Base-by-base conservation (phyloP, 2,888 invertebrate genomes). In the Leucoma salicis region DNA sequence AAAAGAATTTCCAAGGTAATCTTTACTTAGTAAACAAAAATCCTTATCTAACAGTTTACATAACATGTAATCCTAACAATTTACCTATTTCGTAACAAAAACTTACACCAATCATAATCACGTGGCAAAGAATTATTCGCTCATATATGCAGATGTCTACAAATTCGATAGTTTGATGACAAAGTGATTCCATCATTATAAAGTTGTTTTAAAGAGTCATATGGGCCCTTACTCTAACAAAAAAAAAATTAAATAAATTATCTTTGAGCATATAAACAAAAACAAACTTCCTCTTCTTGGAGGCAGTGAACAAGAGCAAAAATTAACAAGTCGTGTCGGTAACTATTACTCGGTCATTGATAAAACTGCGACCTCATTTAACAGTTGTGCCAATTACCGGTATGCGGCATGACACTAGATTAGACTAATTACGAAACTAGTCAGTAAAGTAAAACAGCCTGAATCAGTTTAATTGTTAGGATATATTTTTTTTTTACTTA, bases 291-390 rank as follows among this genome's bases (percentile, higher is more conserved):
- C n/a, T n/a, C n/a, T n/a, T n/a, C n/a, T n/a, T n/a, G n/a, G n/a
- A n/a, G n/a, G n/a, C n/a, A n/a, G n/a, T n/a, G n/a, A n/a, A n/a
- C n/a, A n/a, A n/a, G n/a, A 27, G 10, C 4, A 13, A 29, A 29
- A 50, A 48, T 51, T 53, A 48, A 50, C 49, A 43, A 51, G 42
- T 40, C 36, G 31, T 36, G 36, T 28, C 13, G 32, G 29, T 42
- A 31, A 46, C 42, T 15, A 57, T 56, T 57, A 53, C 49, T 47
- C 54, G 55, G 54, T 49, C 60, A 67, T 68, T 66, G 63, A 70
- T 74, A 68, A 66, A 70, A 70, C 53, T 44, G 63, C 68, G 64
- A 67, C 66, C 66, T 50, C 69, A 60, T n/a, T n/a, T 67, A 66
- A 63, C 57, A 55, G 49, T 71, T 64, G 57, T 57, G 65, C 61